A percentile compares a stretch with the other conserved stretches of the same genome.
These are phyloP conservation scores for Euclidia mi DNA, from an alignment of 2,888 invertebrate genomes.

Conservation along the genomic window DNA sequence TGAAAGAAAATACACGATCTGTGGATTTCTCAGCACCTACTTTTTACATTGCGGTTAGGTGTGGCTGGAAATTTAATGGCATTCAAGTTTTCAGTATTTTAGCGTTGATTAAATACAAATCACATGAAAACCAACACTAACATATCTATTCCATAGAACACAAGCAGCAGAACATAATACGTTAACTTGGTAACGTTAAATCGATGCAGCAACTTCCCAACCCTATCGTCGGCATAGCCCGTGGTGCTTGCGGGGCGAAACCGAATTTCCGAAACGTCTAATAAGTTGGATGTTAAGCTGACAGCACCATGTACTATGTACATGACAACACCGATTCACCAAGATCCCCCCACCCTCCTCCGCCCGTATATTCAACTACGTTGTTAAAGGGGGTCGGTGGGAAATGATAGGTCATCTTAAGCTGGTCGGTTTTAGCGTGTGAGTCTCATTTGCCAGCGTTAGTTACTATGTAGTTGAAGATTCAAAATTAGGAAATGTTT, in stretches of 20 bases:
- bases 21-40: no score
- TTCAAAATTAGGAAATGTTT: conserved; percentile 82
- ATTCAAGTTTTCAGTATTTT: no score
- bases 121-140: no score
- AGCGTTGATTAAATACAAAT: no score
- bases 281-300: conserved; percentile 89
- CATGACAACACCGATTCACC: conserved; percentile 73
- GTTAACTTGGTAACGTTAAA: conserved; percentile 11
- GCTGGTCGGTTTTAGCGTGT: conserved; percentile 68
- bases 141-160: no score
- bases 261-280: conserved; percentile 90
- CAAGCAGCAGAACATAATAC: no score
- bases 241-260: conserved; percentile 85
- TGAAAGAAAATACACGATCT: no score
- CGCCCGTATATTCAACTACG: conserved; percentile 49
- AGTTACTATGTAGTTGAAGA: conserved; percentile 78
- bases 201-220: conserved; percentile 54
- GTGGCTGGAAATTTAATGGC: no score
- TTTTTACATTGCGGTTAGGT: no score
- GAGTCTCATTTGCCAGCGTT: conserved; percentile 81
- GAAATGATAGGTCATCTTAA: conserved; percentile 64
- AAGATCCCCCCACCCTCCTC: conserved; percentile 61
- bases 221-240: conserved; percentile 72
- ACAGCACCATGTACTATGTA: conserved; percentile 82
- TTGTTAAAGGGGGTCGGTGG: conserved; percentile 44